phyloP scores from a whole-genome alignment of 1,140 invertebrate species.

The Papilio dardanus region DNA sequence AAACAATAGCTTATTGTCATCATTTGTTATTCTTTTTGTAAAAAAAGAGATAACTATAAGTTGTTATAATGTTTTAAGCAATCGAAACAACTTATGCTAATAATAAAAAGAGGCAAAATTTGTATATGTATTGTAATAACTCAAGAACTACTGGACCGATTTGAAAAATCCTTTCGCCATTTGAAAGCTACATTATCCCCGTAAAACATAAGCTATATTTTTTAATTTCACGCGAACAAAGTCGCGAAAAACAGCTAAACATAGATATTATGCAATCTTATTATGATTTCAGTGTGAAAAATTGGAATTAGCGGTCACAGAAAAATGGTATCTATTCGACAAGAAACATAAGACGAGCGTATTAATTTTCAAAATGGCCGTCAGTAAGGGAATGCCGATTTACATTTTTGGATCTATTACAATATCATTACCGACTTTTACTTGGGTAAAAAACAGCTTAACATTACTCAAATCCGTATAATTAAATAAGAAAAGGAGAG shows the following conservation, averaged over 20 bases:
- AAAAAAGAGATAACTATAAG: no score
- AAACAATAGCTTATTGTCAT: no score
- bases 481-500: not conserved
- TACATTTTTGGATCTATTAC: conserved; percentile 70
- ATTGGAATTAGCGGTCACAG: conserved; percentile 59
- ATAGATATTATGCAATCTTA: no score
- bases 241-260: no score
- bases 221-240: no score
- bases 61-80: no score
- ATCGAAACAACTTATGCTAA: no score
- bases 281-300: conserved; percentile 61
- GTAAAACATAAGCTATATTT: no score
- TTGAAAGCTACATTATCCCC: not conserved
- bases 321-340: conserved; percentile 72
- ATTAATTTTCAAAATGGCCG: conserved; percentile 64
- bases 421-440: conserved; percentile 68
- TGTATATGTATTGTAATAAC: not conserved
- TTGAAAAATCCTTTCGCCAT: not conserved
- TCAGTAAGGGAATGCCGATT: conserved; percentile 68
- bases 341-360: conserved; percentile 54
- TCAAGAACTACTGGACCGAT: not conserved
- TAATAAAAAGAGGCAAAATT: no score
- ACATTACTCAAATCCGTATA: no score
- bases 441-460: conserved; percentile 57
- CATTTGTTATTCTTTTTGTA: no score